Evolutionary conservation across 2,113 vertebrate species (phyloP).

Genomic region (Gallinago jamesoni): DNA sequence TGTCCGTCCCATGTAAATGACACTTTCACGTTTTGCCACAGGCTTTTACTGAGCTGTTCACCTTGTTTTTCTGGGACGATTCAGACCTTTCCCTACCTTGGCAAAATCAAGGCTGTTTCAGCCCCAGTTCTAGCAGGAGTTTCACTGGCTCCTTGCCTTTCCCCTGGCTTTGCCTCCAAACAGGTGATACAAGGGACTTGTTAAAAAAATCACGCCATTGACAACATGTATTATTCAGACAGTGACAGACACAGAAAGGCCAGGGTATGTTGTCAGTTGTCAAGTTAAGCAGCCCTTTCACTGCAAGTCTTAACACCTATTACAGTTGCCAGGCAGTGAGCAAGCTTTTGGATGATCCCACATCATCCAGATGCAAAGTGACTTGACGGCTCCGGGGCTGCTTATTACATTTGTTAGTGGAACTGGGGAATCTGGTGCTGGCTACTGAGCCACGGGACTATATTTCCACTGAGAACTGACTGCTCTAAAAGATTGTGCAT

Average conservation of each 20-base stretch:
- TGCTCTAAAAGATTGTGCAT: background rate
- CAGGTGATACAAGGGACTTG: background rate
- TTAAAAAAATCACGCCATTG: rapidly evolving
- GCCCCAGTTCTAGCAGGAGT: background rate
- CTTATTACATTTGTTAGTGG: background rate
- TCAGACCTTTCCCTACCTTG: background rate
- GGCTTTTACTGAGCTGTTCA: background rate
- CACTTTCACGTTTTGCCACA: background rate
- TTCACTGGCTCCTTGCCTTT: background rate
- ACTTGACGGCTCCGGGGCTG: background rate
- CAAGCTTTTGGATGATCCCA: background rate
- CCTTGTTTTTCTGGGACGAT: background rate
- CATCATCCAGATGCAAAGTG: background rate
- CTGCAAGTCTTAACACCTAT: slow-evolving; percentile 1
- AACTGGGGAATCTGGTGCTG: background rate
- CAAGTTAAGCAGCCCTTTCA: slow-evolving; percentile 5
- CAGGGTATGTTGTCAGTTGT: background rate
- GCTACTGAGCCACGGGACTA: background rate
- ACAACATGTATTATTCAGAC: background rate
- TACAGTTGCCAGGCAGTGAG: slow-evolving; percentile 19
- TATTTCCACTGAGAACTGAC: background rate
- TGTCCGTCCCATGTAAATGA: background rate
- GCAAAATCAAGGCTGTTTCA: background rate
- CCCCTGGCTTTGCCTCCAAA: background rate
- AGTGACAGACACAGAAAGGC: background rate